phyloP scores from a whole-genome alignment of 1,140 invertebrate genomes.

The Acromyrmex echinatior region DNA sequence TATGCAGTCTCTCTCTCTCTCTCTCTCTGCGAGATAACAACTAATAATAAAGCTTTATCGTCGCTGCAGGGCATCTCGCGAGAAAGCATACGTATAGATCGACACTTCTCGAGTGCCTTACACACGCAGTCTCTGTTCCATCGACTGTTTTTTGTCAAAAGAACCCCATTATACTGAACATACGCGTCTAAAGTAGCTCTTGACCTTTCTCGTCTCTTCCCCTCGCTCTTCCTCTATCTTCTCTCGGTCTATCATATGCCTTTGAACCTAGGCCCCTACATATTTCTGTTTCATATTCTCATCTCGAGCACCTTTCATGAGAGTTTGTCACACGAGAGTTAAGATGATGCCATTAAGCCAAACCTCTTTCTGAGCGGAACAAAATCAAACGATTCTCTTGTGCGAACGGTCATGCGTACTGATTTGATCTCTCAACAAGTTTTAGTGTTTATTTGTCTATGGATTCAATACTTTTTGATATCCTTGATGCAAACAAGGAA shows the following conservation, averaged over 20 bases:
- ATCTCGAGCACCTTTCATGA: constrained; percentile 59
- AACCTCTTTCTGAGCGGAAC: constrained; percentile 25
- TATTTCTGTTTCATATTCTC: constrained; percentile 54
- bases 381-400: constrained; percentile 53
- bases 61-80: constrained; percentile 37
- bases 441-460: constrained; percentile 10
- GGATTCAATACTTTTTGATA: constrained; percentile 36
- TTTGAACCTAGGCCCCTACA: constrained; percentile 6
- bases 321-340: constrained; percentile 49
- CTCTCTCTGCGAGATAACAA: constrained; percentile 56
- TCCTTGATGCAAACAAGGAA: constrained; percentile 34
- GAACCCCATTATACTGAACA: constrained; percentile 66
- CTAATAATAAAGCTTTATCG: constrained; percentile 68
- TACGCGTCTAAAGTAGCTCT: constrained; percentile 69
- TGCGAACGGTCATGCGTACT: neutral
- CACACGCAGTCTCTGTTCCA: constrained; percentile 59
- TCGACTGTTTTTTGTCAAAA: constrained; percentile 69
- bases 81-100: constrained; percentile 47
- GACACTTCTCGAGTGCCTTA: constrained; percentile 44
- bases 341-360: constrained; percentile 58
- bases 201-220: constrained; percentile 49
- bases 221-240: neutral
- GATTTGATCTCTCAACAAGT: neutral
- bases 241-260: constrained; percentile 44
- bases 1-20: constrained; percentile 2